phyloP scores from a whole-genome alignment of 2,113 vertebrate species.

The Papio anubis region DNA sequence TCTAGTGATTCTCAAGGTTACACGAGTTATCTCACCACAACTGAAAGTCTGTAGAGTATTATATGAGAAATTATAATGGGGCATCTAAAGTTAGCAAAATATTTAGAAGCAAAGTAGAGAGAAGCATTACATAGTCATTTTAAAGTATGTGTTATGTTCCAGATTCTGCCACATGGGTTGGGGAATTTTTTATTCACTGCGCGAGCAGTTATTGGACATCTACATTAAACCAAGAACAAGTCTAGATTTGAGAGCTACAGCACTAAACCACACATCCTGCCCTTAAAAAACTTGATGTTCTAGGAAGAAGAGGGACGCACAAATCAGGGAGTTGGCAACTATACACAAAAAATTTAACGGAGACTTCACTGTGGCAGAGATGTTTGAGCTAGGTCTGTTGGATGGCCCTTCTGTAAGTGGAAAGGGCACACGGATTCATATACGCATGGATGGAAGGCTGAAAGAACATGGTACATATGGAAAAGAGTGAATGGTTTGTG shows the following conservation, averaged over 20 bases:
- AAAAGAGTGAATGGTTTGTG: not conserved
- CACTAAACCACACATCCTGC: not conserved
- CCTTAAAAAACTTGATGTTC: not conserved
- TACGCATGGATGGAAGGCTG: not conserved
- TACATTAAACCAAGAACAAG: not conserved
- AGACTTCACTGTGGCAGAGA: not conserved
- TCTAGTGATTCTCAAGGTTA: not conserved
- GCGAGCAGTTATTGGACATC: not conserved
- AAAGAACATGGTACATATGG: not conserved
- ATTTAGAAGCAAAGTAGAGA: not conserved
- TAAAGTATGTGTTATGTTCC: not conserved
- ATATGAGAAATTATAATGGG: not conserved
- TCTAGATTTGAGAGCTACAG: not conserved
- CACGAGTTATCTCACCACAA: not conserved
- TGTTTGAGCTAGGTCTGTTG: not conserved
- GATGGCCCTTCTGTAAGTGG: not conserved
- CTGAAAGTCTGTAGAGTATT: not conserved
- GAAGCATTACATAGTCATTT: not conserved
- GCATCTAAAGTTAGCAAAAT: not conserved
- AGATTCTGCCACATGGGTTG: not conserved
- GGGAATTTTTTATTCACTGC: not conserved
- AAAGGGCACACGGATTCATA: not conserved
- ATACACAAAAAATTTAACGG: not conserved
- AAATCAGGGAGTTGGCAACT: not conserved
- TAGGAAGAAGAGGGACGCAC: not conserved